Conservation (phyloP, 2,113 vertebrate genomes). For the Labrus mixtus region DNA sequence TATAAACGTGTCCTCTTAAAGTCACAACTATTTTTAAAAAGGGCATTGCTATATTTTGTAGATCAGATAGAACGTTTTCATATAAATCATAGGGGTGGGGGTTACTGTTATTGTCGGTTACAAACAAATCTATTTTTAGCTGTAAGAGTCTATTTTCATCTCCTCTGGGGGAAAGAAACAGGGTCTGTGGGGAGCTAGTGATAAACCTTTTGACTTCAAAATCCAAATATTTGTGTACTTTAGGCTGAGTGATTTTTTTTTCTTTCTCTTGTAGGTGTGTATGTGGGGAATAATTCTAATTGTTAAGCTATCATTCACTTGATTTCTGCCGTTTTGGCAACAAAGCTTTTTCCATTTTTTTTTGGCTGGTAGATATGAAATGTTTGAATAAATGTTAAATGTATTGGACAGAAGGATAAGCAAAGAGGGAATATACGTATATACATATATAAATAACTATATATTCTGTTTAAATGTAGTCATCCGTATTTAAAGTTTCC, state of each 20-base stretch:
- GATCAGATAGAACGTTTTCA: conserved; percentile 86
- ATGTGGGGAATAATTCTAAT: conserved; percentile 42
- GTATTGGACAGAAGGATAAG: conserved; percentile 43
- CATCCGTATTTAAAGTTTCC: conserved; percentile 66
- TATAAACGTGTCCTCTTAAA: conserved; percentile 71
- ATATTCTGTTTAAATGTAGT: conserved; percentile 68
- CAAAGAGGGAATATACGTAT: conserved; percentile 61
- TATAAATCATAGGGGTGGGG: conserved; percentile 83
- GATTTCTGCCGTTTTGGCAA: conserved; percentile 54
- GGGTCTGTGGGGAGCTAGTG: conserved; percentile 70
- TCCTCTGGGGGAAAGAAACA: conserved; percentile 76
- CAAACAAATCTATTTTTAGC: conserved; percentile 95
- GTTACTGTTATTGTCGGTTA: conserved; percentile 88
- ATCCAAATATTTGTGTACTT: conserved; percentile 80
- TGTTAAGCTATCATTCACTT: conserved; percentile 46
- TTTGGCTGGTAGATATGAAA: conserved; percentile 23
- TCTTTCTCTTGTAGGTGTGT: conserved; percentile 62
- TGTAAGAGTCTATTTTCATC: conserved; percentile 98
- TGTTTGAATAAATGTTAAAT: conserved; percentile 38
- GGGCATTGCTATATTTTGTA: conserved; percentile 99
- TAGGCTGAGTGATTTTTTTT: conserved; percentile 68
- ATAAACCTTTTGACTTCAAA: conserved; percentile 65
- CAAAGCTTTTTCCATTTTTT: conserved; percentile 16
- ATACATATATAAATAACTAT: conserved; percentile 53
- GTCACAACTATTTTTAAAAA: conserved; percentile 95